phyloP scores from a whole-genome alignment of 1,140 invertebrate species.

The Platorchestia sp. region DNA sequence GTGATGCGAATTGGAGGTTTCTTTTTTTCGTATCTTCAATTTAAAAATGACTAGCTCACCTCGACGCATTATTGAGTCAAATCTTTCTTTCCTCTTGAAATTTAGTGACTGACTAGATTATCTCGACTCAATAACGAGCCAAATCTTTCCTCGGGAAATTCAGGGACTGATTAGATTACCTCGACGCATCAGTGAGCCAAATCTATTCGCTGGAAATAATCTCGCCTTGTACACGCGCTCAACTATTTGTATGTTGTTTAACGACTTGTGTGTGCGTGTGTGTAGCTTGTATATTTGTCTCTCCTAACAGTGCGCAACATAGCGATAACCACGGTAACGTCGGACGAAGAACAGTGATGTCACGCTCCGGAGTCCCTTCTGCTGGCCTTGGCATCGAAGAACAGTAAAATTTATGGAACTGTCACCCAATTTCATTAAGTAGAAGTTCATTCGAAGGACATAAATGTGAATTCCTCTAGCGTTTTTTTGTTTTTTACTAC shows the following conservation, averaged over 20 bases:
- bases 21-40: too few species aligned
- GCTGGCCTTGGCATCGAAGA: neutral
- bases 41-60: too few species aligned
- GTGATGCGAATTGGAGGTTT: too few species aligned
- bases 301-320: slow-evolving; percentile 47
- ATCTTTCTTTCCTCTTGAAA: too few species aligned
- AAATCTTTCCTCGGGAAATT: too few species aligned
- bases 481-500: neutral
- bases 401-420: neutral
- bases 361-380: neutral
- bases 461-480: neutral
- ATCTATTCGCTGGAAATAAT: neutral
- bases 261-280: neutral
- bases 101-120: too few species aligned
- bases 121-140: too few species aligned
- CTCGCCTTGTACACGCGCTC: neutral
- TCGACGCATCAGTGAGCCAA: neutral
- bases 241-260: neutral
- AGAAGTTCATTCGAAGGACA: neutral
- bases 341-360: slow-evolving; percentile 46
- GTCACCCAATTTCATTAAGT: neutral
- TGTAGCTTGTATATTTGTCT: slow-evolving; percentile 15
- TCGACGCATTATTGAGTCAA: too few species aligned
- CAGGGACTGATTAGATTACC: too few species aligned
- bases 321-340: neutral